Conservation (phyloP, 2,797 vertebrate species). For the Sebastolobus altivelis region DNA sequence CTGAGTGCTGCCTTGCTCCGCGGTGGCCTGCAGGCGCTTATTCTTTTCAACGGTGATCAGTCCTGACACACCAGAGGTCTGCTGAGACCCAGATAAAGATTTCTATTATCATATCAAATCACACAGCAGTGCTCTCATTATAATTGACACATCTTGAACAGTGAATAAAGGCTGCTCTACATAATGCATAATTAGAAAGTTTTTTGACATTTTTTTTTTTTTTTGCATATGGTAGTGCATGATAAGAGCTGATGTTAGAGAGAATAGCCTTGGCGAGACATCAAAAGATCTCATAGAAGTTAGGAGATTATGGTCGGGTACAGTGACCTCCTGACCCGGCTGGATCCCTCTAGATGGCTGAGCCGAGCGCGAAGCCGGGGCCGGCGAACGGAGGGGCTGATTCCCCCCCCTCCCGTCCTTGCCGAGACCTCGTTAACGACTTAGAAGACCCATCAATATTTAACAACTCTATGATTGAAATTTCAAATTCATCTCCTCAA, state of each 20-base stretch:
- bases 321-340: constrained; percentile 83
- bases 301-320: constrained; percentile 80
- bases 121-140: constrained; percentile 80
- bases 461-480: constrained; percentile 85
- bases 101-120: constrained; percentile 86
- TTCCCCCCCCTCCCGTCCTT: constrained; percentile 63
- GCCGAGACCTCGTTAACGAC: constrained; percentile 81
- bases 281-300: constrained; percentile 84
- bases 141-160: constrained; percentile 82
- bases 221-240: constrained; percentile 74
- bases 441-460: constrained; percentile 85
- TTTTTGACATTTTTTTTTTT: constrained; percentile 62
- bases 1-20: constrained; percentile 74
- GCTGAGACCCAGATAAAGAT: constrained; percentile 81
- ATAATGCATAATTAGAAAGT: constrained; percentile 84
- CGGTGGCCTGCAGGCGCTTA: constrained; percentile 77
- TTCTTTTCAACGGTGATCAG: constrained; percentile 75
- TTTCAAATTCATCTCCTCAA: constrained; percentile 83
- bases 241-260: constrained; percentile 79
- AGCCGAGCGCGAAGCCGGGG: constrained; percentile 42
- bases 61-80: constrained; percentile 77
- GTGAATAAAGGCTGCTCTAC: constrained; percentile 80
- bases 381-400: constrained; percentile 53
- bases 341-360: constrained; percentile 77
- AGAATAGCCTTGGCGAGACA: constrained; percentile 73